Evolutionary conservation across 2,113 vertebrate genomes (phyloP).

Genomic region (Oreotrochilus melanogaster): DNA sequence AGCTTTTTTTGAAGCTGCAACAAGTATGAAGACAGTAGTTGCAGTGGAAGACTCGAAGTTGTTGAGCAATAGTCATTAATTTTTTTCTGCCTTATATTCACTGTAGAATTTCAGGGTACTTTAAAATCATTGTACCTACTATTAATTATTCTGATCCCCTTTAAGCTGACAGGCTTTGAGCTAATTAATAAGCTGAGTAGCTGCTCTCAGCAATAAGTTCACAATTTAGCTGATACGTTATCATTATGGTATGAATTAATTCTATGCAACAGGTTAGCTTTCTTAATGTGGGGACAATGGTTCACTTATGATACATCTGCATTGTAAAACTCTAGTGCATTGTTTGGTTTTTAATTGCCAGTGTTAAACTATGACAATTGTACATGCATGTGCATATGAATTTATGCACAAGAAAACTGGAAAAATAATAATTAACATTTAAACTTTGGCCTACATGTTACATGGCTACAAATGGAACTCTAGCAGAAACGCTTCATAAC

Average conservation of each 20-base stretch:
- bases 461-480: neutral
- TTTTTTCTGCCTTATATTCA: neutral
- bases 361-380: neutral
- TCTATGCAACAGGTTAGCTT: neutral
- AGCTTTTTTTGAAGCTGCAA: neutral
- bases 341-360: too few relatives aligned
- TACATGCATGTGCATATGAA: neutral
- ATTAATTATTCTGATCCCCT: conserved; percentile 1
- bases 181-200: conserved; percentile 16
- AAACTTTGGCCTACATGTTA: neutral
- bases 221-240: neutral
- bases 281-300: accelerated
- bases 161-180: neutral
- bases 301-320: neutral
- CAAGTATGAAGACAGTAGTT: neutral
- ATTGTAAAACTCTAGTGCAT: neutral
- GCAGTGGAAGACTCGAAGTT: neutral
- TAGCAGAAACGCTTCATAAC: neutral
- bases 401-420: neutral
- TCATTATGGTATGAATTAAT: neutral
- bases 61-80: neutral
- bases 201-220: neutral
- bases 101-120: neutral
- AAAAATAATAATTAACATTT: neutral
- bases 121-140: neutral